Evolutionary conservation across 2,113 vertebrate species (phyloP).

Genomic region (Tyto alba): DNA sequence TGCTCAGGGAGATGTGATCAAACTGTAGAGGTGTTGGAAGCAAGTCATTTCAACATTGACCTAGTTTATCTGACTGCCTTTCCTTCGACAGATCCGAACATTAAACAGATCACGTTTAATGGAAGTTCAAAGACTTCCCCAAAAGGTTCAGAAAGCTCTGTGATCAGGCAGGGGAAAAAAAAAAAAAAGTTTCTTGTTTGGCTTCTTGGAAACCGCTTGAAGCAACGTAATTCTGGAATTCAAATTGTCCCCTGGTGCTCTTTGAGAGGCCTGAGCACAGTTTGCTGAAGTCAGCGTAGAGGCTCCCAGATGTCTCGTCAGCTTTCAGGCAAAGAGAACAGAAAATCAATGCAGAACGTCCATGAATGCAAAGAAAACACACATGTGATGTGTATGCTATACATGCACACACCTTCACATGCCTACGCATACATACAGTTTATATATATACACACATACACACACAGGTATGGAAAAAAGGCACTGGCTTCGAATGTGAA

Average conservation of each 20-base stretch:
- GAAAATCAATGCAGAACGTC: background rate
- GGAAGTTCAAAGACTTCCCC: constrained; percentile 67
- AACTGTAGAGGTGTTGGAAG: constrained; percentile 10
- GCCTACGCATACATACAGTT: background rate
- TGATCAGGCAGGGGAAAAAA: background rate
- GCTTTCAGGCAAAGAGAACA: background rate
- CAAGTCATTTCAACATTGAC: background rate
- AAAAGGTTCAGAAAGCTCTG: constrained; percentile 26
- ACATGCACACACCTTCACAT: no score
- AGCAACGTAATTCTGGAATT: constrained; percentile 9
- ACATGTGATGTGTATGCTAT: fast-evolving
- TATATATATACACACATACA: no score
- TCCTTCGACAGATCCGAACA: background rate
- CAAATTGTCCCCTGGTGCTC: background rate
- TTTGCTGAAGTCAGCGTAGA: background rate
- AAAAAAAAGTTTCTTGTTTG: background rate
- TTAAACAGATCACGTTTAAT: constrained; percentile 62
- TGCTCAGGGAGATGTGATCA: background rate
- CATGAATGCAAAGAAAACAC: background rate
- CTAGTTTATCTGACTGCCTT: background rate
- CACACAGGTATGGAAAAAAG: no score
- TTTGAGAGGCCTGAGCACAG: background rate
- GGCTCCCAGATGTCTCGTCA: background rate
- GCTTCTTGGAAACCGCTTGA: constrained; percentile 44
- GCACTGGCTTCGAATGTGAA: background rate